Evolutionary conservation across 2,797 vertebrate genomes (phyloP), one percentile per base, ranked within the genome.

Genomic region (Scarus forsteni): DNA sequence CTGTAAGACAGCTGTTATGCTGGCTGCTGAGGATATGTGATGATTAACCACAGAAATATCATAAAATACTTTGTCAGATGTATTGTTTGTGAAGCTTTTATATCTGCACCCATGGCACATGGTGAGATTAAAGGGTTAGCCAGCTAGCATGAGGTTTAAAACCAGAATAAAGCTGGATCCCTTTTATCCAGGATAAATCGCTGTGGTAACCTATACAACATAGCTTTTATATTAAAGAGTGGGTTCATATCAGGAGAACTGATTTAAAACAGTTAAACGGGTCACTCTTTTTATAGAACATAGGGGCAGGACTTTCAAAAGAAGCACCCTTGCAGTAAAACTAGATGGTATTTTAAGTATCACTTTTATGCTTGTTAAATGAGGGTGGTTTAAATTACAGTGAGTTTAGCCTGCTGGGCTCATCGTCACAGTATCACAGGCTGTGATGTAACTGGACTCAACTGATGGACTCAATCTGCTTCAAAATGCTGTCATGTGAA

Each of bases 1-100:
- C 46, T 52, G 44, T 65, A 40, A 65, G 62, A 42, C 56, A 67
- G 67, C 70, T 85, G 72, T 80, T 58, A 58, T 73, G 59, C 66
- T 82, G 52, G 58, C 77, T 80, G 60, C 43, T 35, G 56, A 44
- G 45, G 60, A 38, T 53, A 44, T 51, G 27, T 46, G 64, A 58
- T 51, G 14, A 38, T 66, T 49, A 70, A 48, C 43, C 42, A 49
- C 62, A 38, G 36, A 60, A 53, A 71, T 56, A 51, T 10, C 10
- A 64, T 55, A 39, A 63, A 58, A 52, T 66, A 54, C 42, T 49
- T 55, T 55, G 42, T 70, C 61, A 27, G 35, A 64, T 56, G 44
- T 63, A 48, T 27, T 64, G 52, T 62, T 60, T 60, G 46, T 18
- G 34, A 53, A 46, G 12, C 36, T 15, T 18, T 34, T 36, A 69